Evolutionary conservation across 2,113 vertebrate species (phyloP).

Genomic region (Daboia siamensis): DNA sequence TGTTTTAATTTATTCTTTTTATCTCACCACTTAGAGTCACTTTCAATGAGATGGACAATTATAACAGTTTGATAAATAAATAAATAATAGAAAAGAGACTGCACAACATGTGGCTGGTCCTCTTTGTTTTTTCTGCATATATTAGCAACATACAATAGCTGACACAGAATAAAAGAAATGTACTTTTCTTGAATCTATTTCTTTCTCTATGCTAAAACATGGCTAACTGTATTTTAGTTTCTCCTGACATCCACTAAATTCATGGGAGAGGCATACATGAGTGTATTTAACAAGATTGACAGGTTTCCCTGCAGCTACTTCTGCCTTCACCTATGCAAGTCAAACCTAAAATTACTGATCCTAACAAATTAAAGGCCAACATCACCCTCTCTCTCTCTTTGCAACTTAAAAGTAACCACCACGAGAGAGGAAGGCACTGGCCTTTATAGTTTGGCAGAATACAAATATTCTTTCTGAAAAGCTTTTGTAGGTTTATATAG

Average conservation of each 20-base stretch:
- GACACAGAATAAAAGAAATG: background rate
- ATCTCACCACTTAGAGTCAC: background rate
- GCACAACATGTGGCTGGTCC: background rate
- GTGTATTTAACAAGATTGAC: background rate
- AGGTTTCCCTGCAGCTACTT: background rate
- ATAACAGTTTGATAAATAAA: background rate
- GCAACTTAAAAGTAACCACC: background rate
- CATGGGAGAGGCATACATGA: background rate
- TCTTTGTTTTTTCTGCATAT: background rate
- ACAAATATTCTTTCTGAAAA: background rate
- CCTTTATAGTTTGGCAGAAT: background rate
- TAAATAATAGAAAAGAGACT: background rate
- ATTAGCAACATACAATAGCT: background rate
- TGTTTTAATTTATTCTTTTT: background rate
- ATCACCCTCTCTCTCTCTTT: background rate
- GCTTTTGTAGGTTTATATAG: background rate
- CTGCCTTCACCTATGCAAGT: background rate
- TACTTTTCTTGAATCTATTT: background rate
- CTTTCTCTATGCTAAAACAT: background rate
- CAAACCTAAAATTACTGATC: background rate
- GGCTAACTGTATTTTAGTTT: background rate
- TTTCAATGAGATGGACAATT: background rate
- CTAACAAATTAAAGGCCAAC: background rate
- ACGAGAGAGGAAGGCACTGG: background rate
- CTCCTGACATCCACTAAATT: background rate